A percentile compares a stretch with the other conserved stretches of the same genome.
phyloP scores from a whole-genome alignment of 1,140 invertebrate species.

The Pogonomyrmex californicus region DNA sequence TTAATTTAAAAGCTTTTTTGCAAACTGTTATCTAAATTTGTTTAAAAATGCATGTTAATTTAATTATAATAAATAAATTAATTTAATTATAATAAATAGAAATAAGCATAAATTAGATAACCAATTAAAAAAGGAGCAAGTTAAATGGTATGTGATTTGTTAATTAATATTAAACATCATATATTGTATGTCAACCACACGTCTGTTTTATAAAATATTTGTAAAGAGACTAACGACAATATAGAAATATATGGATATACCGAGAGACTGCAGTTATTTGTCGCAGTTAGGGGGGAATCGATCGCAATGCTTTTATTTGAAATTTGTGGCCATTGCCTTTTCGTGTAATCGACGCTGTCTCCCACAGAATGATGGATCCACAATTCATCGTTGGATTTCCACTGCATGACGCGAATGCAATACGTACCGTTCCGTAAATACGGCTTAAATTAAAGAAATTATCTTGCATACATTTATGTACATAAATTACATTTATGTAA shows the following conservation, averaged over 20 bases:
- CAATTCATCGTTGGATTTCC: constrained; percentile 26
- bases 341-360: constrained; percentile 47
- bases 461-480: not conserved
- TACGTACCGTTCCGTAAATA: not conserved
- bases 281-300: constrained; percentile 8
- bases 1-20: not conserved
- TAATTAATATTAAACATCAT: not conserved
- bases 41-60: not conserved
- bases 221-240: constrained; percentile 13
- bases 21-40: not conserved
- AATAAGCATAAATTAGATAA: not conserved
- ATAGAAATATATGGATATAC: constrained; percentile 8
- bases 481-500: constrained; percentile 13
- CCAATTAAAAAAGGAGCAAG: not conserved
- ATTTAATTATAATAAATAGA: not conserved
- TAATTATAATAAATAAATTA: not conserved
- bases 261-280: constrained; percentile 31
- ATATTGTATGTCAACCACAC: not conserved
- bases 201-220: constrained; percentile 21
- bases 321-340: constrained; percentile 54
- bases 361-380: constrained; percentile 40
- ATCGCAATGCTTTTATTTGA: constrained; percentile 34
- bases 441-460: constrained; percentile 20
- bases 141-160: not conserved
- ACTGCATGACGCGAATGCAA: not conserved